Percentiles rank a stretch among this genome's conserved stretches.
These are phyloP conservation scores for Agrochola macilenta DNA, from an alignment of 2,888 invertebrate species.

Conservation along the genomic window DNA sequence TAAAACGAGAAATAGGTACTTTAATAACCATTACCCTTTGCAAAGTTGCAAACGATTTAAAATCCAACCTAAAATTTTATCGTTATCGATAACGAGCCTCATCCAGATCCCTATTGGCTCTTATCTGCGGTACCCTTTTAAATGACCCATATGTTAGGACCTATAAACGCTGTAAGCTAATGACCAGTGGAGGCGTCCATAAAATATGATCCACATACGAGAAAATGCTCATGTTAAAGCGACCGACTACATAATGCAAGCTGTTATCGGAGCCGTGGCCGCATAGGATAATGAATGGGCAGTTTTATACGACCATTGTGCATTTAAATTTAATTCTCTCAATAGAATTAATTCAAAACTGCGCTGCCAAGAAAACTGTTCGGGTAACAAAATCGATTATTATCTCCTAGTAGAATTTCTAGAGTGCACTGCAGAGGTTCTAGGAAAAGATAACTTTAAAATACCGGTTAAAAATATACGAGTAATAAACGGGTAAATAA, in stretches of 20 bases:
- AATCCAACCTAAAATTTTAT: slow-evolving; percentile 48
- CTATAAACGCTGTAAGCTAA: slow-evolving; percentile 69
- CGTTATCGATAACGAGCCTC: slow-evolving; percentile 39
- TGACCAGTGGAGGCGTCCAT: slow-evolving; percentile 65
- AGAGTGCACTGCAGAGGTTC: slow-evolving; percentile 33
- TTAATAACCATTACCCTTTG: slow-evolving; percentile 5
- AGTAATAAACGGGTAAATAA: slow-evolving; percentile 25
- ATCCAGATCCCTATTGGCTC: slow-evolving; percentile 36
- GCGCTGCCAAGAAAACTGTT: slow-evolving; percentile 50
- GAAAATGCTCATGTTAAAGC: slow-evolving; percentile 65
- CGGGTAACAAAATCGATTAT: slow-evolving; percentile 44
- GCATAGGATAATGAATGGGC: slow-evolving; percentile 72
- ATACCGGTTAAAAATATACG: slow-evolving; percentile 19
- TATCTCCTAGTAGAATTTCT: slow-evolving; percentile 28
- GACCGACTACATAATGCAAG: slow-evolving; percentile 71
- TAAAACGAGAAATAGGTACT: not conserved
- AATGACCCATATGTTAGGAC: slow-evolving; percentile 64
- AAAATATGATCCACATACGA: slow-evolving; percentile 68
- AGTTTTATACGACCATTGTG: slow-evolving; percentile 65
- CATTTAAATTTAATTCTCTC: slow-evolving; percentile 71
- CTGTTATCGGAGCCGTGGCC: slow-evolving; percentile 71
- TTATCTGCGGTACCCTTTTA: slow-evolving; percentile 53
- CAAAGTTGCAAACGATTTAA: slow-evolving; percentile 35
- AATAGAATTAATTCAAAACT: slow-evolving; percentile 52
- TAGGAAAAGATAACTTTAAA: slow-evolving; percentile 14